Evolutionary conservation across 2,888 invertebrate species (phyloP).

Genomic region (Brachyptera risi): DNA sequence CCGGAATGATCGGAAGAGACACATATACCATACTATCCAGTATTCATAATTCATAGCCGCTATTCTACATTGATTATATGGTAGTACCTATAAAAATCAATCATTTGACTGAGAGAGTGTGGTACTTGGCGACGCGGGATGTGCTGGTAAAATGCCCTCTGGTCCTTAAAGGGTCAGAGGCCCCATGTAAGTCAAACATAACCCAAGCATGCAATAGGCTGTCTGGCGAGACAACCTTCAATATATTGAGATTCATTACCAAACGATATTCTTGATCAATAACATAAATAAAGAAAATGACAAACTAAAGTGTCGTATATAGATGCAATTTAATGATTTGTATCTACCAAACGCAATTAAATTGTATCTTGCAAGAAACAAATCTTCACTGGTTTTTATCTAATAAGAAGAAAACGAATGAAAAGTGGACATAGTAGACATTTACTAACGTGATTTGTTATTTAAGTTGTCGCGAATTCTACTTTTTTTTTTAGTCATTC

Average conservation of each 20-base stretch:
- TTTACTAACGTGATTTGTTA: background rate
- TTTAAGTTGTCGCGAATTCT: background rate
- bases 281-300: background rate
- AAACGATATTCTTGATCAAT: background rate
- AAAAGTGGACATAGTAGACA: background rate
- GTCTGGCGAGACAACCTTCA: too few species aligned
- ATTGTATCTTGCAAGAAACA: slow-evolving; percentile 3
- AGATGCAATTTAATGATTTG: background rate
- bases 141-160: background rate
- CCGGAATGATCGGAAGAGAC: too few species aligned
- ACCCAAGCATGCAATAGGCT: too few species aligned
- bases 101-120: background rate
- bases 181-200: too few species aligned
- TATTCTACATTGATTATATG: background rate
- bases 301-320: background rate
- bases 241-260: background rate
- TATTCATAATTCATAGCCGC: background rate
- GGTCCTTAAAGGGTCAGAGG: too few species aligned
- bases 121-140: background rate
- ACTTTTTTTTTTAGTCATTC: too few species aligned
- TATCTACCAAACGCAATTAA: slow-evolving; percentile 2
- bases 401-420: background rate
- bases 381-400: background rate
- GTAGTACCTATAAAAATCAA: background rate
- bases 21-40: background rate